These are phyloP conservation scores for Indicator indicator DNA, from an alignment of 2,113 vertebrate genomes.

Conservation along the genomic window DNA sequence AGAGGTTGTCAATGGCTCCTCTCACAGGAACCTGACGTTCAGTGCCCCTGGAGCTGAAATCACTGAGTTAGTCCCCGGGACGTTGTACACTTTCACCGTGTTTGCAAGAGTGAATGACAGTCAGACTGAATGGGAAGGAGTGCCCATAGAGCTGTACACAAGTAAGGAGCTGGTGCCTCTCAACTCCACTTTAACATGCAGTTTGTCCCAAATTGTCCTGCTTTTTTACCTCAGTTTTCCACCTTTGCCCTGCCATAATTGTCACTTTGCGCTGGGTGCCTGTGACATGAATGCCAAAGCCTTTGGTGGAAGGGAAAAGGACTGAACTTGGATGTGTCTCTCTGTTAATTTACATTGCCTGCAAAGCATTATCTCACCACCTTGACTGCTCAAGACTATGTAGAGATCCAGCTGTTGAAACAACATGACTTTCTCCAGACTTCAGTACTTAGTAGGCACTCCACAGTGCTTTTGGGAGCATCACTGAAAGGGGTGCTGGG, in stretches of 20 bases:
- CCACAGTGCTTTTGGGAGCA: background rate
- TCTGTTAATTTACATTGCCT: background rate
- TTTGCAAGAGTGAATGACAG: background rate
- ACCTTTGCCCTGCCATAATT: fast-evolving
- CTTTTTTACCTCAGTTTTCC: background rate
- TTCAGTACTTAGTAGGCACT: background rate
- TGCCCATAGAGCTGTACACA: background rate
- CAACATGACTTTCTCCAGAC: background rate
- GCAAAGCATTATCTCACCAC: background rate
- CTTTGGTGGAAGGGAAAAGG: background rate
- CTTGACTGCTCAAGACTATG: background rate
- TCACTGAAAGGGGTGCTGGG: fast-evolving
- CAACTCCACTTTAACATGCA: background rate
- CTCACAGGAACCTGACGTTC: fast-evolving
- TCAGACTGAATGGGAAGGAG: background rate
- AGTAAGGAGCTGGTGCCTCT: background rate
- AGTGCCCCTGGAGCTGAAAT: fast-evolving
- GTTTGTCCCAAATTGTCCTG: background rate
- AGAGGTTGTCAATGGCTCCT: fast-evolving
- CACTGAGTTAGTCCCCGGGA: background rate
- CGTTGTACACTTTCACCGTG: background rate
- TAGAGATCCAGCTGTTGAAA: background rate
- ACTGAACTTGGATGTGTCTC: background rate
- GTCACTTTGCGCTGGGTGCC: background rate
- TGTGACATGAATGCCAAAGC: fast-evolving